Evolutionary conservation across 2,113 vertebrate species (phyloP).

Genomic region (Ctenomys sociabilis): DNA sequence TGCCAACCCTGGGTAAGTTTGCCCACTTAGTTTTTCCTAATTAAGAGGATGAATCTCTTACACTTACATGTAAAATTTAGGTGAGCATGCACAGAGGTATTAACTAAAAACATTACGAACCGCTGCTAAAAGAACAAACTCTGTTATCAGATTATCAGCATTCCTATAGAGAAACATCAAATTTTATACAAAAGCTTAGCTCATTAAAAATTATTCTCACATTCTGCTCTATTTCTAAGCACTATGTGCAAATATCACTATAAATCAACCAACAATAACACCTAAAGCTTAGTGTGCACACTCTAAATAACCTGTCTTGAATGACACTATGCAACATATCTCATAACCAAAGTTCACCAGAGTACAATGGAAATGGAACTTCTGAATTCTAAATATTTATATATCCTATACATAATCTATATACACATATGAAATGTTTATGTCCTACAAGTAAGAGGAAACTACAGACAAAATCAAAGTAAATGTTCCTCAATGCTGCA

Average conservation of each 20-base stretch:
- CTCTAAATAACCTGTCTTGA: not conserved
- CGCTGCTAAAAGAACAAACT: not conserved
- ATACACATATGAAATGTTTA: not conserved
- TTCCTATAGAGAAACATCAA: not conserved
- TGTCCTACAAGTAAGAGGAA: conserved; percentile 5
- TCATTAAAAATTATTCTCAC: conserved; percentile 15
- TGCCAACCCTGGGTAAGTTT: not conserved
- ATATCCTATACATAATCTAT: not conserved
- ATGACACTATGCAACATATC: not conserved
- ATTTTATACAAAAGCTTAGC: not conserved
- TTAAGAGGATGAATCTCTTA: not conserved
- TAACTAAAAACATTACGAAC: conserved; percentile 35
- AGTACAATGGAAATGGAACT: not conserved
- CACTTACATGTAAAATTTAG: conserved; percentile 27
- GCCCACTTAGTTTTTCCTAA: not conserved
- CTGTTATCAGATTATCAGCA: not conserved
- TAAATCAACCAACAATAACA: not conserved
- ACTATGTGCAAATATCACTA: not conserved
- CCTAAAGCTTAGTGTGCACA: not conserved
- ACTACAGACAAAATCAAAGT: not conserved
- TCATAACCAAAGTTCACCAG: not conserved
- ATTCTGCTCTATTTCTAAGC: conserved; percentile 13
- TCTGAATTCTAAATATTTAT: conserved; percentile 41
- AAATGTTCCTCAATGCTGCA: not conserved
- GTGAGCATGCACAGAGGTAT: not conserved